A percentile compares a stretch with the other conserved stretches of the same genome.
These are phyloP conservation scores for Cladopsammia gracilis DNA, from an alignment of 64 coral and sea anemone genomes.

Conservation along the genomic window DNA sequence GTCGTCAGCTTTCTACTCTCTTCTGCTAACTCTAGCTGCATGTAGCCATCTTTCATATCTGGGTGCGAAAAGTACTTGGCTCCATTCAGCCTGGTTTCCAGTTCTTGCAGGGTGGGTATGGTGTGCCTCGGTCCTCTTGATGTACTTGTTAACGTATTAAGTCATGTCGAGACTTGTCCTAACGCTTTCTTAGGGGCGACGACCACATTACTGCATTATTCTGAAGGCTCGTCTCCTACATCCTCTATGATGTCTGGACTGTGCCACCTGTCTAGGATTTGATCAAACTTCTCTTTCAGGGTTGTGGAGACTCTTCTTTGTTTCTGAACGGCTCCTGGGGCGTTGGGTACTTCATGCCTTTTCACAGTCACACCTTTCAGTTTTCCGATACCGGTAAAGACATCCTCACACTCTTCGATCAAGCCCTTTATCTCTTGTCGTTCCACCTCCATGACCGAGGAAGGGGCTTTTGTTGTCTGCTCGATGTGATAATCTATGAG, in stretches of 20 bases:
- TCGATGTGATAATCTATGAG: background rate
- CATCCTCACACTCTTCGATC: constrained; percentile 6
- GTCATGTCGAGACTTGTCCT: constrained; percentile 37
- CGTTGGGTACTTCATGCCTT: background rate
- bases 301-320: background rate
- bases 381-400: constrained; percentile 10
- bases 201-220: constrained; percentile 26
- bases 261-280: background rate
- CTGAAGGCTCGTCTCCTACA: background rate
- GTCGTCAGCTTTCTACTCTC: constrained; percentile 33
- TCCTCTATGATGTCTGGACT: background rate
- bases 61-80: constrained; percentile 48
- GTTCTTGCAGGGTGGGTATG: constrained; percentile 33
- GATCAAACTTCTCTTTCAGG: constrained; percentile 33
- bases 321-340: background rate
- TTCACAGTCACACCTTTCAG: constrained; percentile 2
- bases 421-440: background rate
- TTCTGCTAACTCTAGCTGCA: constrained; percentile 38
- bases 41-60: constrained; percentile 49
- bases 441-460: background rate
- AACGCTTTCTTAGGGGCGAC: constrained; percentile 55
- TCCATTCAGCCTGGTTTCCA: constrained; percentile 5
- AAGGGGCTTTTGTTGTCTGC: background rate
- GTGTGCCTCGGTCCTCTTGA: constrained; percentile 32
- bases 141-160: constrained; percentile 36